A percentile compares a stretch with the other conserved stretches of the same genome.
phyloP scores from a whole-genome alignment of 2,113 vertebrate genomes.

The Anguilla japonica region DNA sequence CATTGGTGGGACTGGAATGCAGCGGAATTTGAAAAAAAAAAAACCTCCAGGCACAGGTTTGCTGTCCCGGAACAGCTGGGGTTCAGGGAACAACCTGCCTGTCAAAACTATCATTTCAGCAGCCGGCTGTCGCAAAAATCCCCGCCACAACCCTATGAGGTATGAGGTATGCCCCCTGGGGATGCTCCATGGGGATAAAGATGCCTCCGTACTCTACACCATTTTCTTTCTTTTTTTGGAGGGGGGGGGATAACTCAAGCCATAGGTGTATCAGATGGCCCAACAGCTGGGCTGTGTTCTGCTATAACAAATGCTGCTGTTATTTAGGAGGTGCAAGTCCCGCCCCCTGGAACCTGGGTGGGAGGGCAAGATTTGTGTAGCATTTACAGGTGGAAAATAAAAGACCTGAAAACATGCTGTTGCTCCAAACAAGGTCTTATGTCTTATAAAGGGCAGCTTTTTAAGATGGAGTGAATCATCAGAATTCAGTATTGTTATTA shows the following conservation, averaged over 20 bases:
- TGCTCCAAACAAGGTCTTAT: neutral
- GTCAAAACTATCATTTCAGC: slow-evolving; percentile 53
- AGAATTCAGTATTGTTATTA: neutral
- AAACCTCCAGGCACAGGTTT: slow-evolving; percentile 35
- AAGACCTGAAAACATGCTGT: neutral
- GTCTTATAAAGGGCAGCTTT: neutral
- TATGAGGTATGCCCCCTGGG: slow-evolving; percentile 48
- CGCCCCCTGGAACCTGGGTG: slow-evolving; percentile 30
- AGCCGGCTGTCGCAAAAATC: slow-evolving; percentile 67
- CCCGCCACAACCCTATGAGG: slow-evolving; percentile 48
- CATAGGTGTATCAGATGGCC: slow-evolving; percentile 56
- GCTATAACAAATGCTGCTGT: slow-evolving; percentile 43
- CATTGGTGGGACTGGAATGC: neutral
- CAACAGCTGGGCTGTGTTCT: slow-evolving; percentile 40
- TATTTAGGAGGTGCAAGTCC: slow-evolving; percentile 33
- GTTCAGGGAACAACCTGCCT: slow-evolving; percentile 56
- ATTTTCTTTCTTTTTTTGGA: slow-evolving; percentile 27
- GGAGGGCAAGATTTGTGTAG: slow-evolving; percentile 21
- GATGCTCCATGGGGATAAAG: slow-evolving; percentile 48
- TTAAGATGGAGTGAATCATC: neutral
- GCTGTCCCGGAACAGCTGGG: slow-evolving; percentile 56
- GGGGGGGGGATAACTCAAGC: slow-evolving; percentile 17
- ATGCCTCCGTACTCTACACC: slow-evolving; percentile 25
- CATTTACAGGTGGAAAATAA: slow-evolving; percentile 2
- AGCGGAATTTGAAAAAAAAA: slow-evolving; percentile 15